These are phyloP conservation scores for Istiophorus platypterus DNA, from an alignment of 2,113 vertebrate genomes.

Conservation along the genomic window DNA sequence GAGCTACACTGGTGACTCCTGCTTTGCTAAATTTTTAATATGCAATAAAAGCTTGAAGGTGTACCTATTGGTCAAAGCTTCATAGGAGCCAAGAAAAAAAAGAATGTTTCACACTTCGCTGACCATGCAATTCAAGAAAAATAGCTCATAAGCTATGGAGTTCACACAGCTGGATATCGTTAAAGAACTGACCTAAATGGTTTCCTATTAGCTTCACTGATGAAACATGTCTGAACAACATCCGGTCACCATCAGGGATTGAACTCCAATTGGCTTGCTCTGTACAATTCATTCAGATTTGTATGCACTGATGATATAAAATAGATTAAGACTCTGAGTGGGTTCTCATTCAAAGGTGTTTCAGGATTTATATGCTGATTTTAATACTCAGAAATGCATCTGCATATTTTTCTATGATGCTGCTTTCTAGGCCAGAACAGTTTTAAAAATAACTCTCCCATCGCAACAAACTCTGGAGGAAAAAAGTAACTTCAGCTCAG, in stretches of 20 bases:
- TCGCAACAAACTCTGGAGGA: constrained; percentile 12
- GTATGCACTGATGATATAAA: background rate
- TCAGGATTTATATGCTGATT: constrained; percentile 17
- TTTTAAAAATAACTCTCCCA: constrained; percentile 18
- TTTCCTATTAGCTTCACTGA: background rate
- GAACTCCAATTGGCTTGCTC: background rate
- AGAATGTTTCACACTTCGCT: background rate
- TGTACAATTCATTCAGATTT: background rate
- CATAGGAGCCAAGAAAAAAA: background rate
- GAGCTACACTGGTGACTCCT: background rate
- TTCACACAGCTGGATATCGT: too few relatives aligned
- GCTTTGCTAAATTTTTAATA: background rate
- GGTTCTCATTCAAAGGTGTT: background rate
- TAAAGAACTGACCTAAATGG: background rate
- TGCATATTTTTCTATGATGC: background rate
- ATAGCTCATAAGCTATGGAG: too few relatives aligned
- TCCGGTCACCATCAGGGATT: background rate
- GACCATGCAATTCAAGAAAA: too few relatives aligned
- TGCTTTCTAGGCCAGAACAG: constrained; percentile 22
- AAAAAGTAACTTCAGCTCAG: constrained; percentile 3
- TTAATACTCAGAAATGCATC: constrained; percentile 1
- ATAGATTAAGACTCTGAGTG: background rate
- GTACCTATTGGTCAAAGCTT: too few relatives aligned
- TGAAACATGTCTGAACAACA: background rate
- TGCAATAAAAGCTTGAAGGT: background rate